phyloP scores from a whole-genome alignment of 2,797 vertebrate species.

The Artibeus lituratus region DNA sequence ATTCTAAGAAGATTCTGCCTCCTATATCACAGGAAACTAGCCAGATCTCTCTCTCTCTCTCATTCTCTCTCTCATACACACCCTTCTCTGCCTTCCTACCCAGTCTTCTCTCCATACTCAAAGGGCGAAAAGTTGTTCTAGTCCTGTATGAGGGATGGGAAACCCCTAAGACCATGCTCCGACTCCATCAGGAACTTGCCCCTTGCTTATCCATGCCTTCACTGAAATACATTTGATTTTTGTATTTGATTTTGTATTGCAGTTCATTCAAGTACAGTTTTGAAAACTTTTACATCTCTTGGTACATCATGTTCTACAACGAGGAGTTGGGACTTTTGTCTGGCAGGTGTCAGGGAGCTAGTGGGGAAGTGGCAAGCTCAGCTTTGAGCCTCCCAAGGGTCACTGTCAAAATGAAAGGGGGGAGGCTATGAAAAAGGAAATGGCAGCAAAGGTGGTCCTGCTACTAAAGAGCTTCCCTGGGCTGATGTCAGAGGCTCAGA shows the following conservation, averaged over 20 bases:
- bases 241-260: not conserved
- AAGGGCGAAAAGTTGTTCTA: not conserved
- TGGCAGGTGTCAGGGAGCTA: not conserved
- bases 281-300: not conserved
- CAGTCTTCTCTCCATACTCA: not conserved
- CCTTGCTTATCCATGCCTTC: not conserved
- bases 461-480: not conserved
- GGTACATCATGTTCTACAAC: not conserved
- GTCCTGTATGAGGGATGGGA: not conserved
- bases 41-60: no score
- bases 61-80: not conserved
- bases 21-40: not conserved
- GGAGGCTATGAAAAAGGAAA: not conserved
- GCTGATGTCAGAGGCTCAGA: rapidly evolving
- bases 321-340: not conserved
- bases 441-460: not conserved
- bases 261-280: not conserved
- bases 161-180: not conserved
- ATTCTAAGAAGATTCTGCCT: not conserved
- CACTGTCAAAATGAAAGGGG: not conserved
- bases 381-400: not conserved
- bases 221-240: not conserved
- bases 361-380: not conserved
- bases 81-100: not conserved
- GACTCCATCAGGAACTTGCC: not conserved